Base-by-base conservation (phyloP, 2,113 vertebrate genomes). In the Fukomys damarensis region DNA sequence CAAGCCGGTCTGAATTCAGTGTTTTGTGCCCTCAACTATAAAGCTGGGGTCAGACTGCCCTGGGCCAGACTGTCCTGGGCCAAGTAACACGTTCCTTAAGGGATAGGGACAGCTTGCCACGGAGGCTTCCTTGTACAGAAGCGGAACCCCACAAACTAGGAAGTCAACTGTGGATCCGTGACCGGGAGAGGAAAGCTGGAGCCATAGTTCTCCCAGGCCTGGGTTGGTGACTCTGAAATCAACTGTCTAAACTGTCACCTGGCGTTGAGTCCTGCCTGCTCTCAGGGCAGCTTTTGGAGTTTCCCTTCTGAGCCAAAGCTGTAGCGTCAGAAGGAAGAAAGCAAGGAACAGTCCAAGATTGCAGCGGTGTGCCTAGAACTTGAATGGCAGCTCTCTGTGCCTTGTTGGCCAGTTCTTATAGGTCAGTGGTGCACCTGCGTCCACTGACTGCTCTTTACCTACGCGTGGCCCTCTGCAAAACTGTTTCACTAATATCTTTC, bases 191-290 rank as follows among this genome's bases (percentile, higher is more conserved):
- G 58, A 35, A 58, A 95, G 65, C 52, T 1, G 0, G 30, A 80
- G 54, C 13, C 19, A 0, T 30, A 11, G 52, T 59, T 76, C 41
- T 81, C 30, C 76, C 49, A 81, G 58, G 19, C 70, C 83, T 65
- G 0, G 30, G 6, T 32, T 3, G 2, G 38, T 6, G 17, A 38
- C 49, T 35, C 12, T 8, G 38, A 22, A 52, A 12, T 35, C 1
- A 0, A 0, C 0, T 0, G 2, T n/a, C n/a, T n/a, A 0, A 46
- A 14, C 0, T 14, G 58, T 13, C 6, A 1, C 13, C 20, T 17
- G 13, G 9, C 20, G 19, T 35, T 0, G n/a, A 4, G 0, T 17
- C 1, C 5, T 7, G 2, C 41, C 41, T 8, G 5, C 19, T 1
- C 7, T 0, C 24, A 0, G 13, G 9, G 0, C 4, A n/a, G n/a